Conservation (phyloP, 1,140 invertebrate species). For the Drosophila bocki region DNA sequence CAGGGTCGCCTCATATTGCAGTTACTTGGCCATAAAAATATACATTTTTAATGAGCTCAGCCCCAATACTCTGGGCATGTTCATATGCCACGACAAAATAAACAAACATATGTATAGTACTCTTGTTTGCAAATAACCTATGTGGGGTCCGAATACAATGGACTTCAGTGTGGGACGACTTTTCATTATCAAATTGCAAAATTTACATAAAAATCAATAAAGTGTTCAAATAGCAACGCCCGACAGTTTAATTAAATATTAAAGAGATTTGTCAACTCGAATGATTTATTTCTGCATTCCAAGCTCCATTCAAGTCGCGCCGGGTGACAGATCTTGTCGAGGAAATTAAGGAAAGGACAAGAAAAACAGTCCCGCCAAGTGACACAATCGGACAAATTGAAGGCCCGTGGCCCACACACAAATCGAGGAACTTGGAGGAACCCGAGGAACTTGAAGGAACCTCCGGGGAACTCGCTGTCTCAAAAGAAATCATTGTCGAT, state of each 20-base stretch:
- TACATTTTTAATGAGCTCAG: slow-evolving; percentile 60
- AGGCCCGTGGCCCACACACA: slow-evolving; percentile 46
- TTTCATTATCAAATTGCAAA: slow-evolving; percentile 30
- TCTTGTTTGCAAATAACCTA: slow-evolving; percentile 25
- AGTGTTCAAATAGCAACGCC: slow-evolving; percentile 17
- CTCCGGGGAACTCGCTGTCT: not conserved
- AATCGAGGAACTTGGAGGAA: not conserved
- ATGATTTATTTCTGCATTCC: slow-evolving; percentile 35
- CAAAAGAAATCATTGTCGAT: slow-evolving; percentile 64
- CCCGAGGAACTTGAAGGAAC: not conserved
- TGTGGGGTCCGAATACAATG: slow-evolving; percentile 50
- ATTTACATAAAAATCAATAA: slow-evolving; percentile 53
- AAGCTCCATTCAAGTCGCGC: slow-evolving; percentile 22
- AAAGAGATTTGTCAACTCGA: slow-evolving; percentile 27
- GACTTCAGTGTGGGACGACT: slow-evolving; percentile 33
- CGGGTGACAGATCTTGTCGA: slow-evolving; percentile 66
- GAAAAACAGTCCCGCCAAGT: slow-evolving; percentile 22
- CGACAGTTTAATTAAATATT: slow-evolving; percentile 45
- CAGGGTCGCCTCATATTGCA: slow-evolving; percentile 45
- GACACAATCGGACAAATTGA: slow-evolving; percentile 69
- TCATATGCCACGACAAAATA: slow-evolving; percentile 19
- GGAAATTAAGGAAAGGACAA: slow-evolving; percentile 57
- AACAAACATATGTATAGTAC: slow-evolving; percentile 24
- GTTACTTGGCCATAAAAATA: slow-evolving; percentile 56
- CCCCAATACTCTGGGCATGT: slow-evolving; percentile 27